Evolutionary conservation across 92 coral and sea anemone genomes (phyloP).

Genomic region (Phymanthus crucifer): DNA sequence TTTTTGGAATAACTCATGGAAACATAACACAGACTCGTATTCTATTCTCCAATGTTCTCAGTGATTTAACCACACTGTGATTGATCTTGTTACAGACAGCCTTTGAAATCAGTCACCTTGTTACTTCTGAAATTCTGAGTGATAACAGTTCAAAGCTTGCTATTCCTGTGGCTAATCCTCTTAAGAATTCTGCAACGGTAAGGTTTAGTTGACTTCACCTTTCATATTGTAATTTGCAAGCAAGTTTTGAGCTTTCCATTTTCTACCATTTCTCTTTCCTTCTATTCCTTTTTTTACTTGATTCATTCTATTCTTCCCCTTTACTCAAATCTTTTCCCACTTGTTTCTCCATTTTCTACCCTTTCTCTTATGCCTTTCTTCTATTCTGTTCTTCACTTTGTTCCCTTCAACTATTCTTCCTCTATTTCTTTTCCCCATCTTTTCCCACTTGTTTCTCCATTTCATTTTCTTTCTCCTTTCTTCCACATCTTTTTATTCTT

Average conservation of each 20-base stretch:
- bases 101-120: slow-evolving; percentile 35
- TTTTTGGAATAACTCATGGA: too few species aligned
- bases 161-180: slow-evolving; percentile 51
- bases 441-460: background rate
- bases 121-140: background rate
- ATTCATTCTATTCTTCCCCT: too few species aligned
- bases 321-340: too few species aligned
- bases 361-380: too few species aligned
- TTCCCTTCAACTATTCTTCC: too few species aligned
- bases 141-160: slow-evolving; percentile 39
- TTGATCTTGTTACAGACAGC: slow-evolving; percentile 13
- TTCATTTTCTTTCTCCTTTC: background rate
- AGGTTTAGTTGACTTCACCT: background rate
- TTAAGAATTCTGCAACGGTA: slow-evolving; percentile 33
- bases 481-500: background rate
- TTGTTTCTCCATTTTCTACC: background rate
- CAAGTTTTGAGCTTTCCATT: background rate
- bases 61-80: too few species aligned
- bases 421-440: background rate
- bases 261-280: background rate
- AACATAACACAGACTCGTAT: too few species aligned
- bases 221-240: background rate
- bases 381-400: too few species aligned
- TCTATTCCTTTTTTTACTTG: too few species aligned
- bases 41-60: too few species aligned